These are phyloP conservation scores for Aphodius granarius DNA, from an alignment of 2,888 invertebrate genomes.

Conservation along the genomic window DNA sequence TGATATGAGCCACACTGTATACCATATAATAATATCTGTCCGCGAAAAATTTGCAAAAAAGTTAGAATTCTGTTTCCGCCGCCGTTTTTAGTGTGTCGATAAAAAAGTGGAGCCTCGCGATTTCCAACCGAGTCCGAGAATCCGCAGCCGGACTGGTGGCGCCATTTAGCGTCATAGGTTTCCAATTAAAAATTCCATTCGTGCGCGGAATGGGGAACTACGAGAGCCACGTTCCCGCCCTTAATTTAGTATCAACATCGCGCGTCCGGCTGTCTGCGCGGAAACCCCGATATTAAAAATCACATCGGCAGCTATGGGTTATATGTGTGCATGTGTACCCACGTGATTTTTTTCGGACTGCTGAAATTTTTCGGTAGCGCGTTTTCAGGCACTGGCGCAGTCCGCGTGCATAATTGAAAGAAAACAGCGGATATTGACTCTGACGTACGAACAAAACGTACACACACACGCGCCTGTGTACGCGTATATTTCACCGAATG, in stretches of 20 bases:
- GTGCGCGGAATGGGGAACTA: background rate
- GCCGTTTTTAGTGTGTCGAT: background rate
- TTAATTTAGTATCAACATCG: constrained; percentile 15
- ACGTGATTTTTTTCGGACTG: constrained; percentile 2
- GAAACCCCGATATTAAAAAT: constrained; percentile 1
- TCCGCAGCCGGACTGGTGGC: constrained; percentile 1
- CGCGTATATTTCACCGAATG: constrained; percentile 16
- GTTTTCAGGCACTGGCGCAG: background rate
- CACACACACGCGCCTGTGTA: constrained; percentile 2
- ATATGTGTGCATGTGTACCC: background rate
- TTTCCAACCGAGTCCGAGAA: background rate
- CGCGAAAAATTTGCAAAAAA: background rate
- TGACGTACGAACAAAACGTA: constrained; percentile 24
- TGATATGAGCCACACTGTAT: too few species aligned
- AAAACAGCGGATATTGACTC: constrained; percentile 38
- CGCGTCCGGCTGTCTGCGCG: background rate
- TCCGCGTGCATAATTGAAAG: constrained; percentile 35
- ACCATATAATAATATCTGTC: too few species aligned
- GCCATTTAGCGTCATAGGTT: constrained; percentile 12
- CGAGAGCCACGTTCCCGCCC: constrained; percentile 8
- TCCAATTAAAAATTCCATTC: constrained; percentile 14
- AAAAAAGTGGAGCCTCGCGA: background rate
- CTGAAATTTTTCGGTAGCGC: background rate
- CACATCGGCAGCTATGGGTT: background rate
- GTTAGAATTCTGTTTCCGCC: background rate